These are phyloP conservation scores for Anguilla obscura DNA, from an alignment of 2,797 vertebrate species.

Conservation along the genomic window DNA sequence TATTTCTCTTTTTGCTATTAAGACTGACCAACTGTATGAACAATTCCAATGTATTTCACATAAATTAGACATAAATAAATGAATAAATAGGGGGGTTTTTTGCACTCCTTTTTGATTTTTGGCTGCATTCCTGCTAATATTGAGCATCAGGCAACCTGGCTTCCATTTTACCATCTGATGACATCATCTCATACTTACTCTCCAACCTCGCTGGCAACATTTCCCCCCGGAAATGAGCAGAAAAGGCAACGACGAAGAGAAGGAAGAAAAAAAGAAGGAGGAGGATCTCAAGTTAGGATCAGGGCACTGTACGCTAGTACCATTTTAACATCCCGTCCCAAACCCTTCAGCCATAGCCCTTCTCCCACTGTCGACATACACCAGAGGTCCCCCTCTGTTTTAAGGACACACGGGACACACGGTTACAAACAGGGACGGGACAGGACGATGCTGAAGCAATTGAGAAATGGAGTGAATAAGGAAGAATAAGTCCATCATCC, in stretches of 20 bases:
- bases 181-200: constrained; percentile 68
- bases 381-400: background rate
- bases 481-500: background rate
- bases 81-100: background rate
- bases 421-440: background rate
- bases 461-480: background rate
- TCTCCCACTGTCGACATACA: background rate
- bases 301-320: constrained; percentile 27
- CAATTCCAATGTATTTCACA: background rate
- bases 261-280: constrained; percentile 49
- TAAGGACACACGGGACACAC: background rate
- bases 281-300: constrained; percentile 46
- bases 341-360: background rate
- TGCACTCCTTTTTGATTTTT: background rate
- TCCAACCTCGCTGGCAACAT: constrained; percentile 55
- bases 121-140: background rate
- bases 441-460: background rate
- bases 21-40: background rate
- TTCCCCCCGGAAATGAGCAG: constrained; percentile 50
- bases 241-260: constrained; percentile 43
- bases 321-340: background rate
- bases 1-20: background rate
- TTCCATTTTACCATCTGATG: background rate
- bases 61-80: background rate
- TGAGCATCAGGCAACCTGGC: background rate